These are phyloP conservation scores for Ormyrus thymus DNA, from an alignment of 2,888 invertebrate genomes.

Conservation along the genomic window DNA sequence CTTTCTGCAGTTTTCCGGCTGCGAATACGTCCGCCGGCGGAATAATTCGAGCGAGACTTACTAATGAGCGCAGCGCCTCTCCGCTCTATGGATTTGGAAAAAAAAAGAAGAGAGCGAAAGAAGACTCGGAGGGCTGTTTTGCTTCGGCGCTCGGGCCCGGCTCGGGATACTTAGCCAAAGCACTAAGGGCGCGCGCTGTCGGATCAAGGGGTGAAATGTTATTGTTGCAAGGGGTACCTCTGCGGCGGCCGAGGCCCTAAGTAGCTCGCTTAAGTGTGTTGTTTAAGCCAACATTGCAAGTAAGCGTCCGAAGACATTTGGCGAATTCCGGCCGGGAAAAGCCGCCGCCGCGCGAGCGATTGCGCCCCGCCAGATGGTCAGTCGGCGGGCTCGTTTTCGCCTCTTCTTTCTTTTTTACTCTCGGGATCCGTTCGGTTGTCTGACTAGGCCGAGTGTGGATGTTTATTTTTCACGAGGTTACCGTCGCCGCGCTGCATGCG, in stretches of 20 bases:
- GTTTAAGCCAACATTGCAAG: conserved; percentile 74
- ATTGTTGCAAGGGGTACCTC: conserved; percentile 73
- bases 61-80: too few relatives aligned
- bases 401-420: neutral
- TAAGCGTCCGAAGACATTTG: conserved; percentile 70
- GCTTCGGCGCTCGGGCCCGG: conserved; percentile 36
- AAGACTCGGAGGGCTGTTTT: conserved; percentile 39
- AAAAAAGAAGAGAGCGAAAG: too few relatives aligned
- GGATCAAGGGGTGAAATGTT: conserved; percentile 75
- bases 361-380: conserved; percentile 41
- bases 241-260: conserved; percentile 65
- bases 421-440: neutral
- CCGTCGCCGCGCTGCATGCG: too few relatives aligned
- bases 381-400: neutral
- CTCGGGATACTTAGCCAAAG: conserved; percentile 69
- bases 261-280: conserved; percentile 75
- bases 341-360: neutral
- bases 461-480: neutral
- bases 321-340: conserved; percentile 55
- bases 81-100: too few relatives aligned
- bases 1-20: conserved; percentile 19
- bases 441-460: neutral
- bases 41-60: too few relatives aligned
- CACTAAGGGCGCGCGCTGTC: conserved; percentile 63
- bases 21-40: too few relatives aligned